Percentiles rank a stretch among this genome's conserved stretches.
Evolutionary conservation across 2,888 invertebrate genomes (phyloP).

Genomic region (Meteorus colon): DNA sequence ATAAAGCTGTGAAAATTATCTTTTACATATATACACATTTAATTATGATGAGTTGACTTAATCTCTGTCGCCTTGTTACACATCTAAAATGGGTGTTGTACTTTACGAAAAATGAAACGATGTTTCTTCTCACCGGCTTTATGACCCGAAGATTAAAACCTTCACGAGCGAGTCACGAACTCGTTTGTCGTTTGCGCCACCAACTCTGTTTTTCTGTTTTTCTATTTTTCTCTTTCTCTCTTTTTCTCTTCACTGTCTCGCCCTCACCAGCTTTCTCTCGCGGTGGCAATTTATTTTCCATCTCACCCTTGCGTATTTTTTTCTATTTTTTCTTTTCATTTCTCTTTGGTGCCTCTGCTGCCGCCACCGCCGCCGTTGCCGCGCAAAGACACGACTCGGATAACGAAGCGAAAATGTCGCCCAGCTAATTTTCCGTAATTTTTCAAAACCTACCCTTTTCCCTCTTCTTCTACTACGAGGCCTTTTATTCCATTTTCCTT

Average conservation of each 20-base stretch:
- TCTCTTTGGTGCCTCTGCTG: constrained; percentile 28
- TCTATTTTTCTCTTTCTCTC: too few relatives aligned
- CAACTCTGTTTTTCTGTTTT: constrained; percentile 30
- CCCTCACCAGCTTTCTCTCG: constrained; percentile 37
- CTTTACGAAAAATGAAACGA: constrained; percentile 54
- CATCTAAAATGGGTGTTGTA: neutral
- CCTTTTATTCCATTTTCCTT: neutral
- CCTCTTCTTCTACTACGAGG: neutral
- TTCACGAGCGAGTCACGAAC: constrained; percentile 62
- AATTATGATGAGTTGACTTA: constrained; percentile 17
- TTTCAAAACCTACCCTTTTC: constrained; percentile 57
- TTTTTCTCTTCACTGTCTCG: constrained; percentile 22
- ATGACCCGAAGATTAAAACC: constrained; percentile 59
- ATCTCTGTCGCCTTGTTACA: constrained; percentile 11
- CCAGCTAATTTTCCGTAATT: constrained; percentile 69
- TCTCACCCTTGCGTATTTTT: constrained; percentile 39
- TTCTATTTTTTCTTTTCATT: constrained; percentile 42
- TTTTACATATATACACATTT: neutral
- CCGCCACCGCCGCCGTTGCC: constrained; percentile 37
- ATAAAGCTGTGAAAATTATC: constrained; percentile 44
- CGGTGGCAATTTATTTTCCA: constrained; percentile 49
- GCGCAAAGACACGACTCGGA: constrained; percentile 43
- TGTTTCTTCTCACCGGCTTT: constrained; percentile 52
- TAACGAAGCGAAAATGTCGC: constrained; percentile 65
- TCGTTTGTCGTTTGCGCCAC: constrained; percentile 60